Percentiles rank a stretch among this genome's conserved stretches.
phyloP scores from a whole-genome alignment of 2,797 vertebrate species.

The Discoglossus pictus region DNA sequence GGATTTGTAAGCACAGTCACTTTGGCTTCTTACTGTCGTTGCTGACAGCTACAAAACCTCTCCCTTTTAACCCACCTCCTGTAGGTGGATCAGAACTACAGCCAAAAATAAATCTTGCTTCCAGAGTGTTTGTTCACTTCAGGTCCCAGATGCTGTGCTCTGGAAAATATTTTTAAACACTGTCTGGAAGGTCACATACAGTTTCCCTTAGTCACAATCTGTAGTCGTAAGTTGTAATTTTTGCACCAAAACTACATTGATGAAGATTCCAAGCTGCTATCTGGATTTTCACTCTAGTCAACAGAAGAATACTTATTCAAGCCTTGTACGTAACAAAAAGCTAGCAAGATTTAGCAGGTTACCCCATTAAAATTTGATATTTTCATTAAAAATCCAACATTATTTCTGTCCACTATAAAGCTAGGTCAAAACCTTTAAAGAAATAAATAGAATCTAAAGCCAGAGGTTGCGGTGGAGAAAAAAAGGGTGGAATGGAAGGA shows the following conservation, averaged over 20 bases:
- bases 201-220: slow-evolving; percentile 58
- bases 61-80: slow-evolving; percentile 69
- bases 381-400: no score
- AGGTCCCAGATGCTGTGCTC: slow-evolving; percentile 64
- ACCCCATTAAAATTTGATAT: no score
- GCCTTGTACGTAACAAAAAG: no score
- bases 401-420: no score
- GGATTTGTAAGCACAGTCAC: slow-evolving; percentile 58
- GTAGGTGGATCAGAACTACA: slow-evolving; percentile 64
- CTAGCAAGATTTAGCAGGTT: no score
- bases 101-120: slow-evolving; percentile 67
- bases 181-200: slow-evolving; percentile 68
- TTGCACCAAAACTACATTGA: background rate
- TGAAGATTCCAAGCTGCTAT: background rate
- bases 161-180: slow-evolving; percentile 67
- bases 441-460: no score
- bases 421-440: no score
- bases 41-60: slow-evolving; percentile 67
- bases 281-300: background rate
- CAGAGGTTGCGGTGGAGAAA: no score
- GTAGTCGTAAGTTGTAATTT: slow-evolving; percentile 5
- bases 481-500: no score
- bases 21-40: slow-evolving; percentile 63
- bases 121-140: slow-evolving; percentile 68
- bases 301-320: background rate